Conservation (phyloP, 2,888 invertebrate genomes). For the Adineta ricciae region DNA sequence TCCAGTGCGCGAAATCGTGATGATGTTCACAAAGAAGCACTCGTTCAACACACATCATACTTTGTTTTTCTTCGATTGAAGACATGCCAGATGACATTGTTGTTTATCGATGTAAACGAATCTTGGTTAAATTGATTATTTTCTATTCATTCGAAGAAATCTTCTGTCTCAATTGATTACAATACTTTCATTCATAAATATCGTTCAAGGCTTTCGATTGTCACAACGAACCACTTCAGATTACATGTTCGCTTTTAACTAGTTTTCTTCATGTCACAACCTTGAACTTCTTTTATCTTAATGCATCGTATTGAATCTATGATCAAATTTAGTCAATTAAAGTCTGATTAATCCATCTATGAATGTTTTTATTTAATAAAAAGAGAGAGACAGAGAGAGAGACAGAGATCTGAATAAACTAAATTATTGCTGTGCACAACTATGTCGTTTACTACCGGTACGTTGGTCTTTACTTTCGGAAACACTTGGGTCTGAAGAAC, state of each 20-base stretch:
- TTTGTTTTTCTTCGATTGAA: neutral
- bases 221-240: neutral
- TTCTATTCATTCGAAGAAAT: neutral
- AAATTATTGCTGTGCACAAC: constrained; percentile 12
- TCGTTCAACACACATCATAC: neutral
- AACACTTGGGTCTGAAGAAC: neutral
- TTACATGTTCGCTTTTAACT: neutral
- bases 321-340: neutral
- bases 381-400: neutral
- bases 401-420: neutral
- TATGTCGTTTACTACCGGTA: neutral
- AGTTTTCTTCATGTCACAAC: neutral
- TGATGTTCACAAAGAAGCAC: no score
- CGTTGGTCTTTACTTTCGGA: neutral
- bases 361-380: no score
- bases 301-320: neutral
- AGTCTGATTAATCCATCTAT: no score
- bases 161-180: neutral
- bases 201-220: neutral
- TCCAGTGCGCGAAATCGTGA: no score
- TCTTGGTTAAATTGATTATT: neutral
- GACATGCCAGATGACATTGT: neutral
- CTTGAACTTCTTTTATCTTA: neutral
- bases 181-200: neutral
- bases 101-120: neutral